Base-by-base conservation (phyloP, 1,140 invertebrate species). In the Temnothorax nylanderi region DNA sequence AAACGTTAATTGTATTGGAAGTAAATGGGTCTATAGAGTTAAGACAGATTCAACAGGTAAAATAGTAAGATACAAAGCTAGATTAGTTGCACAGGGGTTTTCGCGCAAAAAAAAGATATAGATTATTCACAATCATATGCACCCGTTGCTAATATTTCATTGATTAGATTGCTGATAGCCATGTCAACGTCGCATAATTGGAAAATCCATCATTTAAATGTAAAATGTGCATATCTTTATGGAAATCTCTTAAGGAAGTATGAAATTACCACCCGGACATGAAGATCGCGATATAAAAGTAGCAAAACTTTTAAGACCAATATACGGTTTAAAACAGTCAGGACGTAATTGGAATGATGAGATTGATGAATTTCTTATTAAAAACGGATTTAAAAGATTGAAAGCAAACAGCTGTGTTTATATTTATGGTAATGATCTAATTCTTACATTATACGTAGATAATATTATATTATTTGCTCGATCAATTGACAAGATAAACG, bases 111-210 rank as follows among this genome's bases (percentile, higher is more conserved):
- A 32, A 81, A 67, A 41, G n/a, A 81, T 18, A n/a, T 75, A n/a
- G 69, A 87, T 37, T 87, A 87, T 67, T 65, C 54, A 1, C 69
- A 87, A 58, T 78, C 75, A 26, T 87, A 81, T 58, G 69, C 67
- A 26, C 77, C 85, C n/a, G 77, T 81, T 10, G 44, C 67, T 10
- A 87, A 81, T 11, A 72, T 87, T 47, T 75, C 60, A 4, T 26
- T 49, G 10, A 54, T 80, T 71, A 78, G 85, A 65, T 34, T 86
- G 10, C 32, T 85, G 21, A 37, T 77, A 77, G 44, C 16, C 1
- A 71, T 77, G 5, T 77, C 58, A 18, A n/a, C 58, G 7, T 75
- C 13, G 2, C 16, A 51, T 5, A 37, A 51, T 64, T 85, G 69
- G 60, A 34, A 18, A 21, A 56, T 60, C 11, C 21, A 65, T 34